phyloP scores from a whole-genome alignment of 2,113 vertebrate species.

The Plectropomus leopardus region DNA sequence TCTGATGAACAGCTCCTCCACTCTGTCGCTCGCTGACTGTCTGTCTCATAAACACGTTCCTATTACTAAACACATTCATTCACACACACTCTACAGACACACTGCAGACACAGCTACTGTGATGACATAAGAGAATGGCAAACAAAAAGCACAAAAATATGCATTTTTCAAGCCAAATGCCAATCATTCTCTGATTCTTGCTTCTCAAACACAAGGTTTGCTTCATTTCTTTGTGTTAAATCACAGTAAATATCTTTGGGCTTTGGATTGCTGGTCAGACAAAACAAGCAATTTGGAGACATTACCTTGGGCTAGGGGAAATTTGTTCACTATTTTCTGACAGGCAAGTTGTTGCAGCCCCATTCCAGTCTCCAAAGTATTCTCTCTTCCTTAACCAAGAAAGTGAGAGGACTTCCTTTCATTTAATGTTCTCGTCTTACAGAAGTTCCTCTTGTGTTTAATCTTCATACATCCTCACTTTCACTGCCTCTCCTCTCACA shows the following conservation, averaged over 20 bases:
- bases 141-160: slow-evolving; percentile 19
- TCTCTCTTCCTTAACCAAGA: neutral
- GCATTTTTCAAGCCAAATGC: neutral
- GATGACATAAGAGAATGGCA: slow-evolving; percentile 23
- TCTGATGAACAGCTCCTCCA: neutral
- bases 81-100: slow-evolving; percentile 10
- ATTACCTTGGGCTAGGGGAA: neutral
- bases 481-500: slow-evolving; percentile 52
- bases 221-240: neutral
- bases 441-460: neutral
- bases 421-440: neutral
- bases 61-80: slow-evolving; percentile 1
- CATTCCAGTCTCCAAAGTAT: neutral
- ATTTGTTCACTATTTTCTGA: neutral
- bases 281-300: neutral
- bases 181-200: slow-evolving; percentile 2
- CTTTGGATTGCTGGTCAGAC: neutral
- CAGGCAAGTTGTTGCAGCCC: neutral
- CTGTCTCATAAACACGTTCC: neutral
- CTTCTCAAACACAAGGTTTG: neutral
- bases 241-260: neutral
- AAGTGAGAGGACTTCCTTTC: neutral
- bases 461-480: neutral
- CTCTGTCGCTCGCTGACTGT: slow-evolving; percentile 19
- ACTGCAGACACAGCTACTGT: neutral